A percentile compares a stretch with the other conserved stretches of the same genome.
Evolutionary conservation across 2,797 vertebrate species (phyloP).

Genomic region (Alauda arvensis): DNA sequence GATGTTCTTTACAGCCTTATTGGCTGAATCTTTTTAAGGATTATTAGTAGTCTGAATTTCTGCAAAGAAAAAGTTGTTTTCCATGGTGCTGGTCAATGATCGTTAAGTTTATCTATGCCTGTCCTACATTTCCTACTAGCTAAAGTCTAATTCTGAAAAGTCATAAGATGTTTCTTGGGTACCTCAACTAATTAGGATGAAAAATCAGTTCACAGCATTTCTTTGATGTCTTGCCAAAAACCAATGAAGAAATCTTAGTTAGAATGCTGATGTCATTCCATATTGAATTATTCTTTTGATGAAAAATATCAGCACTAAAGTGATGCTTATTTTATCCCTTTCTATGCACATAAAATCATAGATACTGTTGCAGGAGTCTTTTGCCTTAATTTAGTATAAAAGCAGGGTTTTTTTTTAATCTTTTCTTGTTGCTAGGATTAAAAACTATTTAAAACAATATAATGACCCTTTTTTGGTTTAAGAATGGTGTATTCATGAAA

Average conservation of each 20-base stretch:
- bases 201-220: background rate
- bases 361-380: background rate
- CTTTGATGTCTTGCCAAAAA: slow-evolving; percentile 34
- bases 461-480: background rate
- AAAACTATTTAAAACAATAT: background rate
- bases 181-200: background rate
- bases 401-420: background rate
- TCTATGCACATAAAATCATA: background rate
- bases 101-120: background rate
- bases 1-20: background rate
- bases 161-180: background rate
- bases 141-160: background rate
- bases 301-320: background rate
- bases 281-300: slow-evolving; percentile 27
- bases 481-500: background rate
- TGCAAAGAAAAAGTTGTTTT: background rate
- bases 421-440: background rate
- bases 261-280: background rate
- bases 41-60: background rate
- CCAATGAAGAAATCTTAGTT: background rate
- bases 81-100: background rate
- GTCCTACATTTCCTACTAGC: background rate
- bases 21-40: background rate
- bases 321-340: background rate
- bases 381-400: background rate